These are phyloP conservation scores for Phrynosoma blainvillii DNA, from an alignment of 2,113 vertebrate genomes.

Conservation along the genomic window DNA sequence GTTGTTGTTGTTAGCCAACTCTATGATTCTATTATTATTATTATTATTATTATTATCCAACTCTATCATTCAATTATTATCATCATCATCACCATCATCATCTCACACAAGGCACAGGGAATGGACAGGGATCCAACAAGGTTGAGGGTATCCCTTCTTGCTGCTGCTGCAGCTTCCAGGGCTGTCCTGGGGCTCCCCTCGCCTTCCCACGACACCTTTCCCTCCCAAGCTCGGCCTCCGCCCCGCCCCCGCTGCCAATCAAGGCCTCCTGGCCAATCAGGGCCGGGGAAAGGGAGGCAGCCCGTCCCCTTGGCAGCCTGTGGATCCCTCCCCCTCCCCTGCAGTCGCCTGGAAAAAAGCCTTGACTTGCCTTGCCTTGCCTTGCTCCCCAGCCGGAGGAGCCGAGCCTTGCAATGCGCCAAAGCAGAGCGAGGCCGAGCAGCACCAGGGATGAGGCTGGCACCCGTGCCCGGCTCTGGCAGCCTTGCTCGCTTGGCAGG, in stretches of 20 bases:
- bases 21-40: too few species aligned
- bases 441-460: background rate
- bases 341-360: constrained; percentile 45
- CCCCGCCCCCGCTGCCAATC: constrained; percentile 41
- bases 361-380: constrained; percentile 1
- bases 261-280: constrained; percentile 41
- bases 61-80: too few species aligned
- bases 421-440: background rate
- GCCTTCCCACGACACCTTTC: background rate
- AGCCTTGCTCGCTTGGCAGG: too few species aligned
- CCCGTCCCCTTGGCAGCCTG: constrained; percentile 11
- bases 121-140: too few species aligned
- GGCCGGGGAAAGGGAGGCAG: constrained; percentile 19
- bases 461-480: too few species aligned
- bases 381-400: constrained; percentile 25
- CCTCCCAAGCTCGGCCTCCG: background rate
- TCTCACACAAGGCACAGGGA: too few species aligned
- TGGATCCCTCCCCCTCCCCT: constrained; percentile 59
- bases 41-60: too few species aligned
- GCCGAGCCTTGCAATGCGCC: too few species aligned
- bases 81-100: too few species aligned
- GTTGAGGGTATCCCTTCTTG: background rate
- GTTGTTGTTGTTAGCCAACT: too few species aligned
- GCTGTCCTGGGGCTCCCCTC: background rate
- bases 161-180: background rate